These are phyloP conservation scores for Acipenser ruthenus DNA, from an alignment of 2,797 vertebrate species.

Conservation along the genomic window DNA sequence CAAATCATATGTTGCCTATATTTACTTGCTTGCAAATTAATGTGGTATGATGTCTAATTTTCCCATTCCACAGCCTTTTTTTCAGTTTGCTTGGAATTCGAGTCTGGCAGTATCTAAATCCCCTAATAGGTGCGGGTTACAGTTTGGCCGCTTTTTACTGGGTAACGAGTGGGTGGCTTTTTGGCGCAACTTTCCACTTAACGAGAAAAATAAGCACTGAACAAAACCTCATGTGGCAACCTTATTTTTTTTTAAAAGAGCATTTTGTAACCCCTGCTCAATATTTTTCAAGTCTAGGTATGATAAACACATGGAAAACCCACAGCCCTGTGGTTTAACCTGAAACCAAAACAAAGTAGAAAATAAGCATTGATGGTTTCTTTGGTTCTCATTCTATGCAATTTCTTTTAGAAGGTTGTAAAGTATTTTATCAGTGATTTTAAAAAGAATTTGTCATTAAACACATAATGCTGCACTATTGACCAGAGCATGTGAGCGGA, in stretches of 20 bases:
- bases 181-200: not conserved
- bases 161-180: not conserved
- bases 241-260: not conserved
- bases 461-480: too few species aligned
- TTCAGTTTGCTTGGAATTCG: not conserved
- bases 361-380: too few species aligned
- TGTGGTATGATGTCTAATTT: not conserved
- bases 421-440: too few species aligned
- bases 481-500: too few species aligned
- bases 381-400: too few species aligned
- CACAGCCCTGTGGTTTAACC: too few species aligned
- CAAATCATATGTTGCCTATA: conserved; percentile 1
- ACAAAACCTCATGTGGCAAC: not conserved
- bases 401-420: too few species aligned
- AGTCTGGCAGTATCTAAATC: not conserved
- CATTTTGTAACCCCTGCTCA: not conserved
- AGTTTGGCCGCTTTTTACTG: not conserved
- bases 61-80: not conserved
- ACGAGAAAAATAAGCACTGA: not conserved
- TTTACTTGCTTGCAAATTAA: not conserved
- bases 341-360: too few species aligned
- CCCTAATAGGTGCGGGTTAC: not conserved
- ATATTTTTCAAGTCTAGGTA: not conserved
- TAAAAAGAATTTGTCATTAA: too few species aligned
- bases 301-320: not conserved